phyloP scores from a whole-genome alignment of 2,888 invertebrate species.

The Netelia inedita region DNA sequence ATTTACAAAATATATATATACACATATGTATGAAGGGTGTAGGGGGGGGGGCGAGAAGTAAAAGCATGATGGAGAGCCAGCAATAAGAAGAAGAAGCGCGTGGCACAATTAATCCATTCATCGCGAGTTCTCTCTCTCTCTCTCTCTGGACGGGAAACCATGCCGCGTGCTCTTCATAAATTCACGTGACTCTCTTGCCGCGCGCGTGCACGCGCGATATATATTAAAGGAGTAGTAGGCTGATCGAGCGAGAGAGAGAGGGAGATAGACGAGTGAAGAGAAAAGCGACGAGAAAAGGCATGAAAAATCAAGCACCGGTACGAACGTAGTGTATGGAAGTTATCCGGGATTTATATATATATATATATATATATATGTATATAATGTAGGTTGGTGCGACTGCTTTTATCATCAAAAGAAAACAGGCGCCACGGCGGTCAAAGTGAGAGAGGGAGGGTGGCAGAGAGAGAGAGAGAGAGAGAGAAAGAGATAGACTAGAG shows the following conservation, averaged over 20 bases:
- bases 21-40: slow-evolving; percentile 13
- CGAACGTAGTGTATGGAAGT: slow-evolving; percentile 46
- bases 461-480: not conserved
- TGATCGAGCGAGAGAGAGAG: not conserved
- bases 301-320: slow-evolving; percentile 49
- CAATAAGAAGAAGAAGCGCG: slow-evolving; percentile 67
- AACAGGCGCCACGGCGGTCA: slow-evolving; percentile 64
- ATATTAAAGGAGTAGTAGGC: slow-evolving; percentile 65
- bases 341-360: slow-evolving; percentile 27
- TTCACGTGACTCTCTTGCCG: slow-evolving; percentile 68
- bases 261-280: not conserved
- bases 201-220: slow-evolving; percentile 36
- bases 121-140: slow-evolving; percentile 70
- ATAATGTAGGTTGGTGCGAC: slow-evolving; percentile 18
- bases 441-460: slow-evolving; percentile 34
- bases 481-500: slow-evolving; percentile 19
- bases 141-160: slow-evolving; percentile 49
- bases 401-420: slow-evolving; percentile 60
- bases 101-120: slow-evolving; percentile 82
- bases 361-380: slow-evolving; percentile 13
- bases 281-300: slow-evolving; percentile 19
- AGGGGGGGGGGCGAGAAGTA: slow-evolving; percentile 39
- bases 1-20: slow-evolving; percentile 28
- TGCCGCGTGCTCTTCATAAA: slow-evolving; percentile 72
- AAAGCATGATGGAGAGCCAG: slow-evolving; percentile 50